Evolutionary conservation across 2,888 invertebrate genomes (phyloP), one percentile per base, ranked within the genome.

Genomic region (Volucella zonaria): DNA sequence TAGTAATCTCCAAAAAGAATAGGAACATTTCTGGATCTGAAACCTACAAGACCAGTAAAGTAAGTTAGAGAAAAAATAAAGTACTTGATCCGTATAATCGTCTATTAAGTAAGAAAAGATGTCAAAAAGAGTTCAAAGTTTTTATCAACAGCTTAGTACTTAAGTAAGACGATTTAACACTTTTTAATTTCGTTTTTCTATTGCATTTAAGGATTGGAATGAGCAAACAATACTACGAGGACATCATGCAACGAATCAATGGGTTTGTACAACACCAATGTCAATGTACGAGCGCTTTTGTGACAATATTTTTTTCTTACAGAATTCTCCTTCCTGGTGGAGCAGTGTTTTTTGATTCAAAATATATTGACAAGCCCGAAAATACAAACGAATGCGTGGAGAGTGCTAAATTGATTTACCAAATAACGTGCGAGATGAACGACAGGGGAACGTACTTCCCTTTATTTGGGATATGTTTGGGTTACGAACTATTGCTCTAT

Each of bases 301-400:
- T 42, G 8, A 14, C 15, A 6, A 15, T 15, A 47, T 49, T 56
- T 77, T 59, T 47, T 45, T 38, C 78, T 15, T 49, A 51, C 51
- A 97, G 97, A 14, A 93, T 97, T 1, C 89, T 98, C 1, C 93
- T 97, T 75, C 97, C 97, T 3, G 97, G 97, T 9, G 97, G 97
- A 0, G 94, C 94, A 0, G 94, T 95, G 0, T 94, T 92, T 87
- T 95, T 97, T 87, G 93, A 94, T 88, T 18, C 47, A 67, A 92
- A 93, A 67, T 93, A 62, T 9, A 70, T 49, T 23, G 8, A 23
- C 10, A 59, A 70, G 0, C 80, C 87, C 0, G 79, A 88, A 0
- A 42, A 89, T 8, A 88, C 87, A 10, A 91, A 94, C 42, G 95
- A 96, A 3, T 97, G 95, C 89, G 95, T 95, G 0, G 15, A 42